Conservation (phyloP, 37 sponge, comb jelly and placozoan genomes). For the Mnemiopsis leidyi region DNA sequence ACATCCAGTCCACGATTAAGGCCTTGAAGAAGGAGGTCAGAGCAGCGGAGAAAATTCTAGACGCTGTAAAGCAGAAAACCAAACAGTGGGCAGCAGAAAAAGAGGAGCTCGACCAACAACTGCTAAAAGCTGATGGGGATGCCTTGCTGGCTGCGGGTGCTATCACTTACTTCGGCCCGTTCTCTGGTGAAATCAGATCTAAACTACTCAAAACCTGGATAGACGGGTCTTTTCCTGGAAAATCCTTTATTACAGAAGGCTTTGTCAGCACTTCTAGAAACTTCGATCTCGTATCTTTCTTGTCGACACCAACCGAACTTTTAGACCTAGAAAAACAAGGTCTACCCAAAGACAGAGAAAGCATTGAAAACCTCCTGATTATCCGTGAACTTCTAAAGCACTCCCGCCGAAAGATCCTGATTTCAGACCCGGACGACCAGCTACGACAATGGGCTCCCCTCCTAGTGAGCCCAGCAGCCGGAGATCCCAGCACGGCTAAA, state of each 20-base stretch:
- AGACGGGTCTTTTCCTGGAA: background rate
- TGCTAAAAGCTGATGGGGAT: slow-evolving; percentile 47
- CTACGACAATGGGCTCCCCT: slow-evolving; percentile 45
- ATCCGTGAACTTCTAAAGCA: slow-evolving; percentile 37
- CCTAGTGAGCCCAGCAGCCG: background rate
- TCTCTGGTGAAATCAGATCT: background rate
- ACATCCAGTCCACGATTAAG: slow-evolving; percentile 5
- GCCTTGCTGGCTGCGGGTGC: slow-evolving; percentile 30
- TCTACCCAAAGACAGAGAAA: slow-evolving; percentile 8
- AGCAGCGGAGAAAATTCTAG: background rate
- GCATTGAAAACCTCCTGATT: slow-evolving; percentile 46
- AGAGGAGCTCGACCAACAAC: slow-evolving; percentile 29
- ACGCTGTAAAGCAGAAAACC: background rate
- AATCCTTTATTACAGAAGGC: slow-evolving; percentile 35
- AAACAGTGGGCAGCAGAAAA: slow-evolving; percentile 14
- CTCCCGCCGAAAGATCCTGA: slow-evolving; percentile 7
- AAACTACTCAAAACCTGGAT: slow-evolving; percentile 8
- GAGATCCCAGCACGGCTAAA: background rate
- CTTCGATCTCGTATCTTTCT: background rate
- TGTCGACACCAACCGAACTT: background rate
- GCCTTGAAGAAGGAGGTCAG: background rate
- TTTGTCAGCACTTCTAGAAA: background rate
- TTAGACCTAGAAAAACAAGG: background rate
- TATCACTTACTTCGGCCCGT: slow-evolving; percentile 54
- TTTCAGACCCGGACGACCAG: slow-evolving; percentile 64